phyloP scores from a whole-genome alignment of 2,888 invertebrate genomes.

The Drosophila picticornis region DNA sequence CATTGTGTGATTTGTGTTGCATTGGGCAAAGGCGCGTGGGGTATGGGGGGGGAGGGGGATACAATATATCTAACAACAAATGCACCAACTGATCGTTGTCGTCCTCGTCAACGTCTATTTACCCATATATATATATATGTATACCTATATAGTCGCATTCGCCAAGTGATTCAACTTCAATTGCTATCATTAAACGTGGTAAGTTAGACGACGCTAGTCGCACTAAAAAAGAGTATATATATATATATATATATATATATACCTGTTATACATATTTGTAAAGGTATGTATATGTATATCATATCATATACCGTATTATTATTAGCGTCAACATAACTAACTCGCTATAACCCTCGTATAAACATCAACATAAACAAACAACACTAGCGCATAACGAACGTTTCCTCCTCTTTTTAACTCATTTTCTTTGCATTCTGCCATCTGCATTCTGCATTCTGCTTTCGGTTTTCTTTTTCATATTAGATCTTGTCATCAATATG shows the following conservation, averaged over 20 bases:
- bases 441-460: background rate
- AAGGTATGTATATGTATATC: slow-evolving; percentile 20
- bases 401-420: slow-evolving; percentile 18
- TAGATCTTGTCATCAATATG: slow-evolving; percentile 43
- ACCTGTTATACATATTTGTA: slow-evolving; percentile 19
- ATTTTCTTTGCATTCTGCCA: background rate
- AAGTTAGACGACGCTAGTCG: slow-evolving; percentile 53
- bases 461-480: slow-evolving; percentile 21
- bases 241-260: slow-evolving; percentile 14
- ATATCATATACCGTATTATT: slow-evolving; percentile 44
- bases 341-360: slow-evolving; percentile 75
- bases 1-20: slow-evolving; percentile 54
- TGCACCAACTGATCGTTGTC: slow-evolving; percentile 72
- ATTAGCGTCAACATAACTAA: slow-evolving; percentile 78
- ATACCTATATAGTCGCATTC: slow-evolving; percentile 32
- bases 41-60: slow-evolving; percentile 20
- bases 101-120: slow-evolving; percentile 34
- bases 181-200: slow-evolving; percentile 47
- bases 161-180: slow-evolving; percentile 45
- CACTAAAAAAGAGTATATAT: slow-evolving; percentile 37
- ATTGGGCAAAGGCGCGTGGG: slow-evolving; percentile 64
- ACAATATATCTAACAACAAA: slow-evolving; percentile 79
- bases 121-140: slow-evolving; percentile 40
- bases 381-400: slow-evolving; percentile 74
- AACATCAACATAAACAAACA: slow-evolving; percentile 80